These are phyloP conservation scores for Bathynomus jamesi DNA, from an alignment of 1,140 invertebrate species.

Conservation along the genomic window DNA sequence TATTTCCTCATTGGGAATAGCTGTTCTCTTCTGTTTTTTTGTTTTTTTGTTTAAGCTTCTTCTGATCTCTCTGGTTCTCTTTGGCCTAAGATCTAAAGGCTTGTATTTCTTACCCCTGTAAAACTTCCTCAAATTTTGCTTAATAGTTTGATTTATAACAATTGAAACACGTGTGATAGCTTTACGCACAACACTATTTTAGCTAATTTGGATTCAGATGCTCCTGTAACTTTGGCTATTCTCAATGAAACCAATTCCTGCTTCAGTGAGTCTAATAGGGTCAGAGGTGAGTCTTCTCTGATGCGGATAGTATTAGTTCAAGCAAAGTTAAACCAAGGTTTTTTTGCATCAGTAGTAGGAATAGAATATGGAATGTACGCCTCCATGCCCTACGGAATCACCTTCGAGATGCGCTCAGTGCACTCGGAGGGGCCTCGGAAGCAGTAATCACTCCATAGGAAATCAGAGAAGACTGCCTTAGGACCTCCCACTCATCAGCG, in stretches of 20 bases:
- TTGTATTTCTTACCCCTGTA: conserved; percentile 95
- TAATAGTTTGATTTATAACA: conserved; percentile 98
- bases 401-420: too few species aligned
- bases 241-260: conserved; percentile 83
- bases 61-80: conserved; percentile 89
- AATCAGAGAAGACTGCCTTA: too few species aligned
- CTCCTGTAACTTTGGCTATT: conserved; percentile 94
- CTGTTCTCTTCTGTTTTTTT: conserved; percentile 76
- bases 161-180: conserved; percentile 97
- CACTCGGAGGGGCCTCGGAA: too few species aligned
- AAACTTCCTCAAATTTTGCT: conserved; percentile 89
- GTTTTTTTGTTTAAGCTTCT: conserved; percentile 73
- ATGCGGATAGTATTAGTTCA: too few species aligned
- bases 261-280: conserved; percentile 92
- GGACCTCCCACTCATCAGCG: too few species aligned
- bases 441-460: too few species aligned
- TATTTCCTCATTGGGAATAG: conserved; percentile 81
- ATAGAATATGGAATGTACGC: too few species aligned
- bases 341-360: too few species aligned
- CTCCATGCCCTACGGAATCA: too few species aligned
- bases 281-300: conserved; percentile 90
- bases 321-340: too few species aligned
- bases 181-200: conserved; percentile 96
- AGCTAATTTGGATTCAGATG: conserved; percentile 90
- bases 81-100: conserved; percentile 89